These are phyloP conservation scores for Hepsetus odoe DNA, from an alignment of 2,113 vertebrate species.

Conservation along the genomic window DNA sequence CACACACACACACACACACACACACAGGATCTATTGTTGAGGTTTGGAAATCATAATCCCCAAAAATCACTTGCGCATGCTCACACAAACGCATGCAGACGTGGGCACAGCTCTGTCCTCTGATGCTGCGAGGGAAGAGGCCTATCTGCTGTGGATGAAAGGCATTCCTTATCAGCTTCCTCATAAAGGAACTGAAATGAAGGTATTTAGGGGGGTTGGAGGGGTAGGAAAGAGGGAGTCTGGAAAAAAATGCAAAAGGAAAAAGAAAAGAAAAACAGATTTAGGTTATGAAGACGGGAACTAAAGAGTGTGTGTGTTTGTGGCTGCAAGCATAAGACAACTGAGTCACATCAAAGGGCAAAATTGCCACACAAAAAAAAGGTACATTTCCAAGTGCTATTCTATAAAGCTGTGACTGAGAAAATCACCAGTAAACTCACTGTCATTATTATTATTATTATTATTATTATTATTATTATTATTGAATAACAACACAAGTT, in stretches of 20 bases:
- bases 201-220: constrained; percentile 68
- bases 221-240: neutral
- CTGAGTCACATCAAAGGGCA: constrained; percentile 73
- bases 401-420: neutral
- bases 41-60: constrained; percentile 17
- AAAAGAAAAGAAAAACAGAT: neutral
- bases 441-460: no score
- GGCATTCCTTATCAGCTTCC: constrained; percentile 73
- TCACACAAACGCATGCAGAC: constrained; percentile 22
- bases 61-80: constrained; percentile 22
- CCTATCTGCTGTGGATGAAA: constrained; percentile 70
- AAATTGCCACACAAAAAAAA: constrained; percentile 65
- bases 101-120: neutral
- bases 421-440: constrained; percentile 56
- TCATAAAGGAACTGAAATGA: constrained; percentile 70
- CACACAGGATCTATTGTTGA: neutral
- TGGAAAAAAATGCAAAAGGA: constrained; percentile 47
- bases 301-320: constrained; percentile 20
- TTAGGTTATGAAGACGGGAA: constrained; percentile 19
- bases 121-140: neutral
- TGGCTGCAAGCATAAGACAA: constrained; percentile 59
- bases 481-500: no score
- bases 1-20: constrained; percentile 9
- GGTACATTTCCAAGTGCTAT: neutral
- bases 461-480: no score